These are phyloP conservation scores for Zaprionus ghesquierei DNA, from an alignment of 1,140 invertebrate genomes.

Conservation along the genomic window DNA sequence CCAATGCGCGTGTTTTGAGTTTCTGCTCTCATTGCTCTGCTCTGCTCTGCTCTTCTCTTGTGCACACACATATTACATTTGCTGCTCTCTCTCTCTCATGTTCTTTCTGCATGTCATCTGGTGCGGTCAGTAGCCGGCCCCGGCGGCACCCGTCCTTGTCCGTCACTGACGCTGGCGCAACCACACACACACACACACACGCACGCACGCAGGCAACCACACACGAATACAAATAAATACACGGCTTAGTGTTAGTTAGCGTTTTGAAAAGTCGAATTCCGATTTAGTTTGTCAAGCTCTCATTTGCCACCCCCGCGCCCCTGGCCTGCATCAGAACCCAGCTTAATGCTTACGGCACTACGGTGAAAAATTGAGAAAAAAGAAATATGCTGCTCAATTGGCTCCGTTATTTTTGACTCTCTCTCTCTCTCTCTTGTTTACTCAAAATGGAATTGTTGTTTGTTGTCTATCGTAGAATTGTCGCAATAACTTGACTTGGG, in stretches of 20 bases:
- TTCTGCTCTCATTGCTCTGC: conserved; percentile 25
- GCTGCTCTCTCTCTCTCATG: conserved; percentile 34
- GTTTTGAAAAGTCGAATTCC: conserved; percentile 29
- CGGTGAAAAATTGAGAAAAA: not conserved
- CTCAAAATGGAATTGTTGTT: conserved; percentile 54
- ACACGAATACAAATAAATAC: conserved; percentile 5
- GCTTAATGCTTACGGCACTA: conserved; percentile 8
- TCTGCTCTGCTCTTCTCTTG: conserved; percentile 28
- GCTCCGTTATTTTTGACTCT: conserved; percentile 15
- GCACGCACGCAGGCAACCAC: not conserved
- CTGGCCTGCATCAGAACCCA: not conserved
- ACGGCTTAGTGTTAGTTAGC: conserved; percentile 9
- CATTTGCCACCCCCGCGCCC: conserved; percentile 2
- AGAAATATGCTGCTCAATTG: conserved; percentile 21
- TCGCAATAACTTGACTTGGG: conserved; percentile 29
- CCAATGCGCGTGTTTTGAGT: conserved; percentile 40
- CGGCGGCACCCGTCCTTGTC: not conserved
- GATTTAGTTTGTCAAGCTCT: conserved; percentile 20
- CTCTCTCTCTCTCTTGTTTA: conserved; percentile 3
- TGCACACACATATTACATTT: conserved; percentile 2
- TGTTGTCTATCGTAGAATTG: conserved; percentile 73
- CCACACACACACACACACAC: not conserved
- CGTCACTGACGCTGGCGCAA: no score
- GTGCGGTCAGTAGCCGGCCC: conserved; percentile 65
- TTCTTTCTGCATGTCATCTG: conserved; percentile 74